phyloP scores from a whole-genome alignment of 2,888 invertebrate genomes.

The Podotricha telesiphe region DNA sequence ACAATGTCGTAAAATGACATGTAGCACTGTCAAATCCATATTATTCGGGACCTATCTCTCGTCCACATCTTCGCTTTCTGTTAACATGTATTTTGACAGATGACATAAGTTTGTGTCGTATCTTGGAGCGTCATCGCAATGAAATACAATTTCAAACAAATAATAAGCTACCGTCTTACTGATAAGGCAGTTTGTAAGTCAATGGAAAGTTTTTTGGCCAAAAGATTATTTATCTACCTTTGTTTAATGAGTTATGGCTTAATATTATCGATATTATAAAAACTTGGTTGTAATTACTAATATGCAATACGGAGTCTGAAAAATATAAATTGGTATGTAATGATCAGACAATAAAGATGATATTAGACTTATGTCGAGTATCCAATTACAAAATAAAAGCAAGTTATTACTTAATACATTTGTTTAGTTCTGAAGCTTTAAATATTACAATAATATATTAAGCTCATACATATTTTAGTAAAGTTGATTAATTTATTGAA shows the following conservation, averaged over 20 bases:
- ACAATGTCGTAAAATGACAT: slow-evolving; percentile 81
- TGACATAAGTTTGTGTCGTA: slow-evolving; percentile 81
- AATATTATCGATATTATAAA: slow-evolving; percentile 27
- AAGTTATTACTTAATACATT: background rate
- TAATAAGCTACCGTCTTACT: slow-evolving; percentile 82
- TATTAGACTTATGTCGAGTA: background rate
- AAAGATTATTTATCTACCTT: slow-evolving; percentile 35
- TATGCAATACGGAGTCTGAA: background rate
- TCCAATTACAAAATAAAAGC: background rate
- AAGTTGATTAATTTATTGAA: too few relatives aligned
- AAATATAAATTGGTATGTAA: background rate
- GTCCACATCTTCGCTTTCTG: slow-evolving; percentile 49
- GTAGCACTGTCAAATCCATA: slow-evolving; percentile 52
- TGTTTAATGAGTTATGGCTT: slow-evolving; percentile 39
- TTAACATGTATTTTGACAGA: slow-evolving; percentile 84
- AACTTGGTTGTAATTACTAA: slow-evolving; percentile 7
- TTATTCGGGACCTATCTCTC: slow-evolving; percentile 33
- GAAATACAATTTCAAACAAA: slow-evolving; percentile 79
- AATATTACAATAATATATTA: too few relatives aligned
- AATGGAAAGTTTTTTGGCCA: slow-evolving; percentile 56
- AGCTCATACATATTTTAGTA: too few relatives aligned
- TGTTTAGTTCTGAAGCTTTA: background rate
- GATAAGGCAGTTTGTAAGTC: slow-evolving; percentile 72
- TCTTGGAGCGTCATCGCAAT: slow-evolving; percentile 71
- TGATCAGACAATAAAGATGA: background rate